Percentiles rank a stretch among this genome's conserved stretches.
phyloP scores from a whole-genome alignment of 1,140 invertebrate species.

The Eupristina koningsbergeri region DNA sequence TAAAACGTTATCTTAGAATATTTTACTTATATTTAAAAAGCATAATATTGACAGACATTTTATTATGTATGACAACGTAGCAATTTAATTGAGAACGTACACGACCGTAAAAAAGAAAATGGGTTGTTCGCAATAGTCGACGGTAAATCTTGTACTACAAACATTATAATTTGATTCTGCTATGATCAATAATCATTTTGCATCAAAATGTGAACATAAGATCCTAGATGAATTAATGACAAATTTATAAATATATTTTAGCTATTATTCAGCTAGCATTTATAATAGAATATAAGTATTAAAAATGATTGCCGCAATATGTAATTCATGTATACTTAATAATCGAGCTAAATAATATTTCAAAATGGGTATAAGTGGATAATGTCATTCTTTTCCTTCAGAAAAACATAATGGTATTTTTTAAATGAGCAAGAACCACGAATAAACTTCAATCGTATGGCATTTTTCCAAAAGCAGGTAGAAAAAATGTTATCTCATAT shows the following conservation, averaged over 20 bases:
- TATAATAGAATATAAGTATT: neutral
- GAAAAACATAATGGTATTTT: neutral
- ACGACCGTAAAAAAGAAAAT: neutral
- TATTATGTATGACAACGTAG: neutral
- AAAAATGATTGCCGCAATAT: neutral
- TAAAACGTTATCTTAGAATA: neutral
- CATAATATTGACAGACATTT: slow-evolving; percentile 3
- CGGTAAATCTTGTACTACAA: no score
- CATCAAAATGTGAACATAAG: no score
- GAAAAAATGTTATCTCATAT: no score
- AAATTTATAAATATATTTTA: neutral
- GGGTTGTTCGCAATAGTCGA: no score
- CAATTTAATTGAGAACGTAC: neutral
- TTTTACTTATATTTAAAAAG: neutral
- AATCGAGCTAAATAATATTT: neutral
- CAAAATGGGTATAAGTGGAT: neutral
- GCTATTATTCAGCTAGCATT: neutral
- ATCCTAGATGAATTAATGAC: no score
- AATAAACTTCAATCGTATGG: neutral
- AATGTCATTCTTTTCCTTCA: neutral
- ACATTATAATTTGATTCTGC: no score
- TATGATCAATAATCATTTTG: no score
- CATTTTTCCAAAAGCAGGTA: neutral
- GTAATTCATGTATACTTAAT: neutral
- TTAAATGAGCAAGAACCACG: neutral